A percentile compares a stretch with the other conserved stretches of the same genome.
These are phyloP conservation scores for Listronotus oregonensis DNA, from an alignment of 1,140 invertebrate genomes.

Conservation along the genomic window DNA sequence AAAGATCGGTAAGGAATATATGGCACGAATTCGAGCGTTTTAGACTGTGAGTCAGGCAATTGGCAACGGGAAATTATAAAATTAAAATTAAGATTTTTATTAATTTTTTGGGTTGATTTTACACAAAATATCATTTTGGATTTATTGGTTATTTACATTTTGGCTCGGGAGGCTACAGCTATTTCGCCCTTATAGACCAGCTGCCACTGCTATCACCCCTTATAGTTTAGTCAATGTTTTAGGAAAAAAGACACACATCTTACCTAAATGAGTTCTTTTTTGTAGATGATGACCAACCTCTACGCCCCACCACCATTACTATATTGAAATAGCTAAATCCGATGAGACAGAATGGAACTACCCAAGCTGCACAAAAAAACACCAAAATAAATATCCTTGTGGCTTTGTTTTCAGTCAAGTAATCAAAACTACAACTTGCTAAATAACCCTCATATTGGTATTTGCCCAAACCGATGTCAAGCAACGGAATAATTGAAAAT, in stretches of 20 bases:
- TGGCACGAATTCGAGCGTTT: no score
- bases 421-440: conserved; percentile 82
- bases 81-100: no score
- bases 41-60: no score
- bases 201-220: no score
- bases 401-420: conserved; percentile 64
- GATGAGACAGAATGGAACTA: conserved; percentile 71
- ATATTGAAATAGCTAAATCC: conserved; percentile 74
- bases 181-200: no score
- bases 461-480: conserved; percentile 69
- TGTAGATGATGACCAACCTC: conserved; percentile 2
- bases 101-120: no score
- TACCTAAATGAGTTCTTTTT: conserved; percentile 53
- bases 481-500: conserved; percentile 70
- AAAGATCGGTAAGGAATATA: no score
- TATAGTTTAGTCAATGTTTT: no score
- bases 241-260: background rate
- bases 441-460: conserved; percentile 81
- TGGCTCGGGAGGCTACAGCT: no score
- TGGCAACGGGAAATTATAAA: no score
- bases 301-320: conserved; percentile 63
- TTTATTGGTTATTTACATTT: no score
- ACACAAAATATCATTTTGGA: no score
- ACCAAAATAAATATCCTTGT: conserved; percentile 68
- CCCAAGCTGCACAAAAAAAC: conserved; percentile 72